A percentile compares a stretch with the other conserved stretches of the same genome.
Conservation (phyloP, 2,888 invertebrate species). For the Anthrax anthrax region DNA sequence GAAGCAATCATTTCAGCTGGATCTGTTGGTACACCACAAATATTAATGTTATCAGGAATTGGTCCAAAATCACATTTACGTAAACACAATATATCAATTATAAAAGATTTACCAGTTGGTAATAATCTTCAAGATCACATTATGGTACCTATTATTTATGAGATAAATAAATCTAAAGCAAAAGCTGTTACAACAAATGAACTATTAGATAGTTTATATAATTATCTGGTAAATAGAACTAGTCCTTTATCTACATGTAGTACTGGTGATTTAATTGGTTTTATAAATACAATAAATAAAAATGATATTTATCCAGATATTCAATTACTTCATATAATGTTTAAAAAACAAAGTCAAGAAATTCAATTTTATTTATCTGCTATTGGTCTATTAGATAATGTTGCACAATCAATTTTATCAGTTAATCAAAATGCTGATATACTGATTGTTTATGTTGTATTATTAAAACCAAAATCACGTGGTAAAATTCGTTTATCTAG, state of each 20-base stretch:
- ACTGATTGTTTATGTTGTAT: constrained; percentile 15
- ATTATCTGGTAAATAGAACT: constrained; percentile 28
- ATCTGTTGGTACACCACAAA: constrained; percentile 19
- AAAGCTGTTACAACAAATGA: constrained; percentile 3
- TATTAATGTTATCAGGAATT: constrained; percentile 22
- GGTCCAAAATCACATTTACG: constrained; percentile 16
- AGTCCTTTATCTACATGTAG: constrained; percentile 24
- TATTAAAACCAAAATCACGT: constrained; percentile 31
- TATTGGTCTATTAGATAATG: constrained; percentile 16
- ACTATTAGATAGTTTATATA: constrained; percentile 8
- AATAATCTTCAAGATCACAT: constrained; percentile 70
- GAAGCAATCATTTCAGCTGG: constrained; percentile 23
- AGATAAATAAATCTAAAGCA: constrained; percentile 26
- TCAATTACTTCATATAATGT: constrained; percentile 34
- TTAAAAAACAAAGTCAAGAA: constrained; percentile 20
- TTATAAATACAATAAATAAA: constrained; percentile 34
- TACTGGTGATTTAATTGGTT: constrained; percentile 32
- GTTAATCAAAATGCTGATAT: constrained; percentile 3
- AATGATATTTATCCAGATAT: constrained; percentile 36
- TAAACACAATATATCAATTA: constrained; percentile 13
- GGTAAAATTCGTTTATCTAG: constrained; percentile 39
- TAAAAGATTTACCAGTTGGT: constrained; percentile 39
- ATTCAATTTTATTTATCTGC: constrained; percentile 13
- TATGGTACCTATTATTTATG: constrained; percentile 33
- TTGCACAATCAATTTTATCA: neutral